Conservation (phyloP, 1,140 invertebrate species). For the Vanessa atalanta region DNA sequence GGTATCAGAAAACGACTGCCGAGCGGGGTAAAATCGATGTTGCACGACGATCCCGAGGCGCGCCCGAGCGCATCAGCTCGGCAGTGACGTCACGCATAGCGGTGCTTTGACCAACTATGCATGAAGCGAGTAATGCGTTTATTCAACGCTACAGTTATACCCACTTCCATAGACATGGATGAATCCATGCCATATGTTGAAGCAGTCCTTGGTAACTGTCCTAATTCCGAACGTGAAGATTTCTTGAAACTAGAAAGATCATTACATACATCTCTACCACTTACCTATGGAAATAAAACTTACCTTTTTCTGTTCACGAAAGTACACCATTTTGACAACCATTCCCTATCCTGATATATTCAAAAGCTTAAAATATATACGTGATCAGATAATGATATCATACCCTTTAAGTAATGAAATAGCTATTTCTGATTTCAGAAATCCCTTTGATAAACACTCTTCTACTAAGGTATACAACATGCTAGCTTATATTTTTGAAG, state of each 20-base stretch:
- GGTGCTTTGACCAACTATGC: too few species aligned
- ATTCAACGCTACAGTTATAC: too few species aligned
- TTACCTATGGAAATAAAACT: conserved; percentile 26
- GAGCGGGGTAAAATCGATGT: too few species aligned
- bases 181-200: conserved; percentile 34
- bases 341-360: conserved; percentile 37
- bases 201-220: conserved; percentile 20
- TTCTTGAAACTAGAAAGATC: conserved; percentile 33
- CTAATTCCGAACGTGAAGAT: not conserved
- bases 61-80: too few species aligned
- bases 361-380: conserved; percentile 29
- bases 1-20: too few species aligned
- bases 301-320: conserved; percentile 42
- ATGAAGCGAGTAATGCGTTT: too few species aligned
- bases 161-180: conserved; percentile 37
- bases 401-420: conserved; percentile 21
- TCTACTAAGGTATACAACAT: conserved; percentile 36
- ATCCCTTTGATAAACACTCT: conserved; percentile 38
- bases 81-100: too few species aligned
- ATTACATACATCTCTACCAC: conserved; percentile 13
- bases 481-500: too few species aligned
- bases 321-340: conserved; percentile 39
- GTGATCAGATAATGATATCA: conserved; percentile 17
- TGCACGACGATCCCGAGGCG: too few species aligned
- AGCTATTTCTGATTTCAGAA: conserved; percentile 36